Evolutionary conservation across 2,888 invertebrate species (phyloP).

Genomic region (Vannuccia rotundouncinata): DNA sequence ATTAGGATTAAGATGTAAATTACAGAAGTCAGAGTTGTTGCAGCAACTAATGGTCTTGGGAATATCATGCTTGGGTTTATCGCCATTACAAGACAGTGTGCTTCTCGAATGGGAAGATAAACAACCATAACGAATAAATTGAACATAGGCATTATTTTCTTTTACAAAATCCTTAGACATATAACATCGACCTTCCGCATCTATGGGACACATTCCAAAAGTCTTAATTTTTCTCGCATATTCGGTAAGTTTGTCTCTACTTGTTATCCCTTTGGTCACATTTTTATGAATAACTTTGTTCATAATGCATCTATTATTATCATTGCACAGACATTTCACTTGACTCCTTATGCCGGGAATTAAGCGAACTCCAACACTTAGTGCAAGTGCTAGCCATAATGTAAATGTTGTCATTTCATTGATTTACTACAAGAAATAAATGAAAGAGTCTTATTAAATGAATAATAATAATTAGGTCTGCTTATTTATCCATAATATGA

Average conservation of each 20-base stretch:
- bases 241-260: neutral
- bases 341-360: no score
- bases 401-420: no score
- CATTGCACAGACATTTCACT: neutral
- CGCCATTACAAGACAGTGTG: constrained; percentile 12
- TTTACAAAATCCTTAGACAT: neutral
- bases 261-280: neutral
- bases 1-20: neutral
- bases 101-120: constrained; percentile 2
- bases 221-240: neutral
- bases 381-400: no score
- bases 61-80: neutral
- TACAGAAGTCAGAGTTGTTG: constrained; percentile 30
- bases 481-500: no score
- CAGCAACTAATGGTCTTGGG: constrained; percentile 29
- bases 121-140: constrained; percentile 18
- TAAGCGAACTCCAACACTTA: no score
- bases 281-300: neutral
- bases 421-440: no score
- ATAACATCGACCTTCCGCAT: neutral
- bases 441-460: no score
- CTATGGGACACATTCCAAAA: neutral
- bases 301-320: neutral
- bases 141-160: no score
- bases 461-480: no score